Evolutionary conservation across 2,113 vertebrate species (phyloP).

Genomic region (Mus spicilegus): DNA sequence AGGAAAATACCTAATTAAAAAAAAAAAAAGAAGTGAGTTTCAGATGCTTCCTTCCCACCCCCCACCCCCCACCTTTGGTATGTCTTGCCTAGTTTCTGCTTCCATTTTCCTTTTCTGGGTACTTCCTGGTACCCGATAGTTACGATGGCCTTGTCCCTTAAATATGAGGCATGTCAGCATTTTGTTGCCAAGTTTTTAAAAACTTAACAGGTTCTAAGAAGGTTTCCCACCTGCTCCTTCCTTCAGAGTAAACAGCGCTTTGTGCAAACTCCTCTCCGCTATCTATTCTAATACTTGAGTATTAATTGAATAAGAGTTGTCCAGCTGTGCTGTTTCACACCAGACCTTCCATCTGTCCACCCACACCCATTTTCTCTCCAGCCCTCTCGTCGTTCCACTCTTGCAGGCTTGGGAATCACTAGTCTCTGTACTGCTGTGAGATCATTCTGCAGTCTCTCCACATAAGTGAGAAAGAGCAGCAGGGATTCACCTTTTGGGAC

Average conservation of each 20-base stretch:
- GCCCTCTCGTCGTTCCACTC: background rate
- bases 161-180: background rate
- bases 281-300: background rate
- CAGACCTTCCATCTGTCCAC: background rate
- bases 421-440: background rate
- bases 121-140: background rate
- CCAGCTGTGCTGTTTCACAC: background rate
- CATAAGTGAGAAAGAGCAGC: background rate
- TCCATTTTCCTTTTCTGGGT: background rate
- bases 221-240: background rate
- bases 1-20: too few relatives aligned
- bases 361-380: background rate
- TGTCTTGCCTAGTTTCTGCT: background rate
- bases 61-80: background rate
- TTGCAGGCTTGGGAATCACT: background rate
- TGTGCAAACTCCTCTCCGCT: background rate
- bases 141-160: background rate
- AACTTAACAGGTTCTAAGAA: background rate
- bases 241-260: background rate
- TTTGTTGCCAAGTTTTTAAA: background rate
- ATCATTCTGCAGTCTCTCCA: background rate
- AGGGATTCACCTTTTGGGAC: background rate
- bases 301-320: background rate
- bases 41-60: background rate
- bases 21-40: background rate